A percentile compares a stretch with the other conserved stretches of the same genome.
Evolutionary conservation across 2,797 vertebrate genomes (phyloP).

Genomic region (Catamblyrhynchus diadema): DNA sequence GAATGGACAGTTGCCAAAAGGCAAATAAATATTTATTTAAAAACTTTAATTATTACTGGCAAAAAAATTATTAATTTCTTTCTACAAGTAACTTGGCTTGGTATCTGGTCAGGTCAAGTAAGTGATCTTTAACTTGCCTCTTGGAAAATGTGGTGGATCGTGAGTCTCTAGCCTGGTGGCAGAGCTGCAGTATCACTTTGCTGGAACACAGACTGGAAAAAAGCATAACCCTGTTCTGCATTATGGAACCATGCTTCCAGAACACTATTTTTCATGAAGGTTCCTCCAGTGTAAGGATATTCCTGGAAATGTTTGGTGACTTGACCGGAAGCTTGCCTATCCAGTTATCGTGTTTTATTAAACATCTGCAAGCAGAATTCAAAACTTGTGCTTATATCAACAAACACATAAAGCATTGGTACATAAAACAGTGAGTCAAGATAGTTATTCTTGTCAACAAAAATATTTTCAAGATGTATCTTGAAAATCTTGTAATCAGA

Average conservation of each 20-base stretch:
- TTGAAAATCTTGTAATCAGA: conserved; percentile 64
- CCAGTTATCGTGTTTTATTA: conserved; percentile 35
- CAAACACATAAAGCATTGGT: conserved; percentile 58
- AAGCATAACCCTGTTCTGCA: not conserved
- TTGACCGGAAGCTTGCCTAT: conserved; percentile 16
- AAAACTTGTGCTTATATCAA: conserved; percentile 55
- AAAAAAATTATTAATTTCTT: conserved; percentile 66
- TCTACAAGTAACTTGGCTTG: conserved; percentile 61
- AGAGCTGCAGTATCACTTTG: conserved; percentile 13
- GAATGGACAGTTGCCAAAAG: conserved; percentile 68
- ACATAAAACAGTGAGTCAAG: conserved; percentile 56
- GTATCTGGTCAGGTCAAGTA: conserved; percentile 49
- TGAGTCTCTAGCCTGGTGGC: conserved; percentile 13
- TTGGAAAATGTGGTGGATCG: conserved; percentile 28
- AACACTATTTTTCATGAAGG: not conserved
- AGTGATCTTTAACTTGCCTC: conserved; percentile 44
- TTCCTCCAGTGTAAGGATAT: conserved; percentile 22
- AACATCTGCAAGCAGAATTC: conserved; percentile 49
- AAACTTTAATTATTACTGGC: conserved; percentile 83
- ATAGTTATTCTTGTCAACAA: conserved; percentile 54
- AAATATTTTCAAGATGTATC: conserved; percentile 63
- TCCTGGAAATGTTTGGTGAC: conserved; percentile 50
- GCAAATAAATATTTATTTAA: conserved; percentile 86
- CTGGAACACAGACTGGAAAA: not conserved
- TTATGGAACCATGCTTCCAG: conserved; percentile 51